These are phyloP conservation scores for Thymelicus sylvestris DNA, from an alignment of 2,888 invertebrate species.

Conservation along the genomic window DNA sequence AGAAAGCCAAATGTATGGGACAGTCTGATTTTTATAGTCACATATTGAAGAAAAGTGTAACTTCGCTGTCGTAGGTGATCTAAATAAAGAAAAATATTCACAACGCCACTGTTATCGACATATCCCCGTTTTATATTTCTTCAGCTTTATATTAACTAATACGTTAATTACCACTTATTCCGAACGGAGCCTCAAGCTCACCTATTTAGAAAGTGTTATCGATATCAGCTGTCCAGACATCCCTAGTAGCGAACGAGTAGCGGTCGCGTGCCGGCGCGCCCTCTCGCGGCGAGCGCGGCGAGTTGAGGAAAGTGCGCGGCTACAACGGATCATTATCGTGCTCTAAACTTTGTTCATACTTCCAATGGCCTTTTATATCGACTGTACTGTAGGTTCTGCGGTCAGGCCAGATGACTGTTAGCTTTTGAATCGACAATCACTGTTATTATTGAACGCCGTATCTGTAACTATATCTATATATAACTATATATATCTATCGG, in stretches of 20 bases:
- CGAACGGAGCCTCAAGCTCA: no score
- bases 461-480: background rate
- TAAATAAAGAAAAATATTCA: no score
- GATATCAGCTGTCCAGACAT: slow-evolving; percentile 36
- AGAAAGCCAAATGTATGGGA: no score
- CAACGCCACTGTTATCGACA: no score
- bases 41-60: no score
- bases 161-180: no score
- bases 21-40: no score
- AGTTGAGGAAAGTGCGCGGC: slow-evolving; percentile 64
- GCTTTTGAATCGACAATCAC: slow-evolving; percentile 28
- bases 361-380: slow-evolving; percentile 36
- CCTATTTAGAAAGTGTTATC: slow-evolving; percentile 12
- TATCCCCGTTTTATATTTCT: no score
- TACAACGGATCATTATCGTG: slow-evolving; percentile 53
- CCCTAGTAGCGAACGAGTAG: slow-evolving; percentile 64
- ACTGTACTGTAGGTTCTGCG: background rate
- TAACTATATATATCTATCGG: no score
- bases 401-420: slow-evolving; percentile 23
- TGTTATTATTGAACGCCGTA: slow-evolving; percentile 21
- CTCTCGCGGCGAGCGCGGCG: slow-evolving; percentile 52
- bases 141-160: no score
- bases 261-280: slow-evolving; percentile 79
- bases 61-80: no score
- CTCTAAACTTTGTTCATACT: slow-evolving; percentile 54